phyloP scores from a whole-genome alignment of 2,797 vertebrate genomes.

The Selene dorsalis region DNA sequence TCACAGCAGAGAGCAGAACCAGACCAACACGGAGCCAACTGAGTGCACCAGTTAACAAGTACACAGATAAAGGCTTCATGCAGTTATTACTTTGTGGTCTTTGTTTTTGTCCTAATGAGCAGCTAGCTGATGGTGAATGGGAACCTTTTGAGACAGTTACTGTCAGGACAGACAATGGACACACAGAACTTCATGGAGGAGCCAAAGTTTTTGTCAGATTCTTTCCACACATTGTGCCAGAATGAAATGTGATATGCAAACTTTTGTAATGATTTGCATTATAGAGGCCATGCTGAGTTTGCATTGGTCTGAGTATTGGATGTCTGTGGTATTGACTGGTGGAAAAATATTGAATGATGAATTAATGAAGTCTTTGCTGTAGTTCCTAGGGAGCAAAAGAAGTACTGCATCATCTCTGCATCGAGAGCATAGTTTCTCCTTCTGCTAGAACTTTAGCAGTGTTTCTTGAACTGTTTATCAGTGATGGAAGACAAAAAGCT shows the following conservation, averaged over 20 bases:
- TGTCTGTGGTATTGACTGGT: neutral
- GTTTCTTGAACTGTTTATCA: constrained; percentile 30
- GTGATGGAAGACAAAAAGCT: constrained; percentile 20
- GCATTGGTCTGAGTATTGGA: neutral
- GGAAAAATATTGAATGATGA: neutral
- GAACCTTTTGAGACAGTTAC: constrained; percentile 26
- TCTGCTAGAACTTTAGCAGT: neutral
- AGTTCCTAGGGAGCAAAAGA: neutral
- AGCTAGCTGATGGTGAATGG: constrained; percentile 33
- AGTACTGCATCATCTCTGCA: neutral
- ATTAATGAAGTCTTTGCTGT: neutral
- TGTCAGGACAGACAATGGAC: constrained; percentile 10
- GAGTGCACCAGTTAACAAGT: constrained; percentile 8
- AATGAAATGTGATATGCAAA: constrained; percentile 8
- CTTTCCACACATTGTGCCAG: constrained; percentile 9
- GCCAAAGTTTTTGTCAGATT: constrained; percentile 13
- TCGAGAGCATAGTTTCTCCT: neutral
- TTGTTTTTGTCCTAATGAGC: constrained; percentile 73
- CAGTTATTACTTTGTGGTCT: constrained; percentile 47
- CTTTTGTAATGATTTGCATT: neutral
- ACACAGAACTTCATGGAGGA: constrained; percentile 8
- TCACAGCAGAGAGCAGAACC: neutral
- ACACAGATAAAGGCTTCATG: constrained; percentile 20
- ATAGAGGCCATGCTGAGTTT: constrained; percentile 2
- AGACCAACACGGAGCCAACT: neutral